Base-by-base conservation (phyloP, 2,797 vertebrate genomes). In the Stomatorhinus walkeri region DNA sequence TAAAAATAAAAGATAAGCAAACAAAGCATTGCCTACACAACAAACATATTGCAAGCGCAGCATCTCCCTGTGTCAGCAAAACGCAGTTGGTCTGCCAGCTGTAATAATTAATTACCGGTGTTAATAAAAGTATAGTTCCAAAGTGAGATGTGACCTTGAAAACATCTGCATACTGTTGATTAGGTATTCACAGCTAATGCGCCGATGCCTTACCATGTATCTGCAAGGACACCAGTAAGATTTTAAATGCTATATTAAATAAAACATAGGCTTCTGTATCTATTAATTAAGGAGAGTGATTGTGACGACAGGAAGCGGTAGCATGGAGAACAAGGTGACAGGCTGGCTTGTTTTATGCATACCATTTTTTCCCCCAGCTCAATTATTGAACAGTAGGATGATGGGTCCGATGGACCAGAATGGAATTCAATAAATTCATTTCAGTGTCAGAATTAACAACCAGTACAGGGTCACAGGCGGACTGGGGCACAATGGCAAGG, bases 341-440 rank as follows among this genome's bases (percentile, higher is more conserved):
- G 40, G 48, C 19, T 46, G 43, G 43, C 79, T 46, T 84, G 7
- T 84, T 49, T 84, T 49, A 46, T 84, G 79, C 36, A 46, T 49
- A 10, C n/a, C 8, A 10, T 8, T 49, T 22, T 46, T 32, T 19
- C 49, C 8, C 2, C 19, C 79, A 84, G 46, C 43, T 84, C 79
- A 79, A 36, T 36, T 46, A 43, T 84, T 84, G 8, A 22, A 22
- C 22, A 49, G n/a, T 24, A 48, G 79, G 79, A 49, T 46, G 79
- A 84, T 49, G 43, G 22, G 19, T 49, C n/a, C 3, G 19, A 84
- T 24, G 48, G 7, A 5, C 8, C 43, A 84, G 40, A 84, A 22
- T 84, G 46, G 46, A n/a, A n/a, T 84, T 43, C 79, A 84, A 84
- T 84, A 84, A 84, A 84, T 84, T 3, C 19, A 84, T 7, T 46